These are phyloP conservation scores for Tachystola acroxantha DNA, from an alignment of 2,888 invertebrate genomes.

Conservation along the genomic window DNA sequence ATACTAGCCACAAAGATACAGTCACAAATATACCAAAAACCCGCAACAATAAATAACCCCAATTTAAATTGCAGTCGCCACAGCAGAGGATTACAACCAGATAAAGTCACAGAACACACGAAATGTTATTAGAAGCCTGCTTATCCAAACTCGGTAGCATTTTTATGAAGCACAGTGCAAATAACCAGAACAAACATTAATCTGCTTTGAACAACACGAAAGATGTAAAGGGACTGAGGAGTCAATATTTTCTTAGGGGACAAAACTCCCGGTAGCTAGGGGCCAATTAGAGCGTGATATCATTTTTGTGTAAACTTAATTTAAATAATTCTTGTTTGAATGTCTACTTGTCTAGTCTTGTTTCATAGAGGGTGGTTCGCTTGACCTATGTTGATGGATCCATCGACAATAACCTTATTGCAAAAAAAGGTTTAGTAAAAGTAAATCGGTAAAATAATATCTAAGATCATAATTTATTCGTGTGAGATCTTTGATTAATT, in stretches of 20 bases:
- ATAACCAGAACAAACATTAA: conserved; percentile 74
- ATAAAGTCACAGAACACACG: conserved; percentile 52
- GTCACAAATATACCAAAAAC: background rate
- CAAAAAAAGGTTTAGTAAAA: too few species aligned
- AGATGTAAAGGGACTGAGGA: conserved; percentile 65
- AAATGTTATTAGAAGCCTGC: conserved; percentile 57
- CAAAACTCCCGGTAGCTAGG: conserved; percentile 49
- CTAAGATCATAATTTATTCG: too few species aligned
- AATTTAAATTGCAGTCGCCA: conserved; percentile 10
- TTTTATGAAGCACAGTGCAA: conserved; percentile 75
- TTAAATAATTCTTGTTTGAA: conserved; percentile 18
- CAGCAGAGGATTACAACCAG: conserved; percentile 38
- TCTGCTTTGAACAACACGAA: conserved; percentile 72
- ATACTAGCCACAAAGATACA: too few species aligned
- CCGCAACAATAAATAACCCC: background rate
- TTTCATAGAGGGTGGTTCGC: too few species aligned
- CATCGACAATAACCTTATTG: too few species aligned
- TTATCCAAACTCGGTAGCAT: conserved; percentile 57
- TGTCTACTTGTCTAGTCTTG: background rate
- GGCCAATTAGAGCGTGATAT: conserved; percentile 72
- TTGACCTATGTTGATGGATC: too few species aligned
- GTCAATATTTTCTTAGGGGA: conserved; percentile 74
- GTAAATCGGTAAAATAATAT: too few species aligned
- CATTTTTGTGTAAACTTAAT: conserved; percentile 67
- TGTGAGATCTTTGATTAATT: too few species aligned